Base-by-base conservation (phyloP, 2,888 invertebrate species). In the Bedellia somnulentella region DNA sequence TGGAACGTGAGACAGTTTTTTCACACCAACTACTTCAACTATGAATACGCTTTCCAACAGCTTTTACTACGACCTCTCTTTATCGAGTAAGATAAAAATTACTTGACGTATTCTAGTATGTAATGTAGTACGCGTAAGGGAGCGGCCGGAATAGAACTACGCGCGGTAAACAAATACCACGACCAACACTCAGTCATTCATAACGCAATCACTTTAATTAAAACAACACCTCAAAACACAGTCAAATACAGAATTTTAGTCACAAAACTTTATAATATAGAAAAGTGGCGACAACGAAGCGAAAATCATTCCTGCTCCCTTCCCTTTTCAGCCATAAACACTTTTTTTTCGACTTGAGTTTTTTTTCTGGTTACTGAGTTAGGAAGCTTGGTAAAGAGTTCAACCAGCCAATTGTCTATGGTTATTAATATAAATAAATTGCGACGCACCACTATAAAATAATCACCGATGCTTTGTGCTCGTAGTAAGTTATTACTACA, bases 1-100 rank as follows among this genome's bases (percentile, higher is more conserved):
- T 57, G 45, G 58, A 60, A 63, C 64, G 66, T 63, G 62, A 51
- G 68, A 67, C 54, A 59, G 56, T 66, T 67, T 64, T 64, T n/a
- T 66, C 66, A 62, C 57, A 52, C 52, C 45, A 57, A 52, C 50
- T 54, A 54, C 60, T 66, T 61, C 63, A 56, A 51, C 52, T 60
- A 56, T 52, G 56, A 59, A 59, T 59, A 55, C 70, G 71, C 73
- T 73, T 73, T 73, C 73, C 67, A 71, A 71, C 59, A 67, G 70
- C 73, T 71, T 71, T 68, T 71, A 73, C 68, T 71, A 52, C 58
- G 59, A 57, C 56, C 59, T 47, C 62, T 18, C 18, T 18, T 18
- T 59, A 58, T 50, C 47, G 58, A 68, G 64, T 70, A 66, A 5
- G 64, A 71, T 62, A 68, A 71, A 70, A 66, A 68, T 68, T 70